A percentile compares a stretch with the other conserved stretches of the same genome.
phyloP scores from a whole-genome alignment of 2,797 vertebrate genomes.

The Phaenicophaeus curvirostris region DNA sequence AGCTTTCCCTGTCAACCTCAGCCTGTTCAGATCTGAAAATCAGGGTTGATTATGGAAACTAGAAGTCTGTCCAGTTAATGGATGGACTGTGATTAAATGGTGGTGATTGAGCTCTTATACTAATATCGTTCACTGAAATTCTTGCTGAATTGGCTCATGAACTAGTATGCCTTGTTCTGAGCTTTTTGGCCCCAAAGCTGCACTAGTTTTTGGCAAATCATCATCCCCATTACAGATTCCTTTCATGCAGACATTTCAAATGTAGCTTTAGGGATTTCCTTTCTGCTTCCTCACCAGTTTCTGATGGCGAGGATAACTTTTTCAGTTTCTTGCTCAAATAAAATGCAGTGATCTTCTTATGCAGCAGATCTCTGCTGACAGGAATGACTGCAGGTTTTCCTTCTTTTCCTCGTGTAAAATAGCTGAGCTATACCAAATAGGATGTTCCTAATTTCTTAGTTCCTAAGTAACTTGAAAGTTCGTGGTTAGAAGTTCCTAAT shows the following conservation, averaged over 20 bases:
- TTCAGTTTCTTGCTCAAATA: neutral
- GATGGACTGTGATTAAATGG: neutral
- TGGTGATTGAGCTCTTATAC: neutral
- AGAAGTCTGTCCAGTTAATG: neutral
- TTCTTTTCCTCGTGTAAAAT: neutral
- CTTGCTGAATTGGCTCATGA: neutral
- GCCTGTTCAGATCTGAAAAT: neutral
- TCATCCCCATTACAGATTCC: neutral
- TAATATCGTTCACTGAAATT: neutral
- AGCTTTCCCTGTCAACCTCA: neutral
- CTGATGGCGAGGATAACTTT: slow-evolving; percentile 10
- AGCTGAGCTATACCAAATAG: neutral
- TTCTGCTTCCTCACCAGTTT: slow-evolving; percentile 49
- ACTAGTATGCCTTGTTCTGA: neutral
- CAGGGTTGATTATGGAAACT: neutral
- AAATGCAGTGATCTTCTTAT: neutral
- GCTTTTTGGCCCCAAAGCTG: neutral
- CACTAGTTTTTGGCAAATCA: neutral
- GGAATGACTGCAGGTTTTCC: neutral
- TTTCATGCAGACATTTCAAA: neutral
- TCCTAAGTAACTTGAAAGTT: neutral
- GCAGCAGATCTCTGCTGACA: neutral
- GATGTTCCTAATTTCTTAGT: neutral
- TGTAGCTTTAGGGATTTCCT: slow-evolving; percentile 16
- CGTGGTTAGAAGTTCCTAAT: neutral